Evolutionary conservation across 2,113 vertebrate species (phyloP).

Genomic region (Corythaixoides concolor): DNA sequence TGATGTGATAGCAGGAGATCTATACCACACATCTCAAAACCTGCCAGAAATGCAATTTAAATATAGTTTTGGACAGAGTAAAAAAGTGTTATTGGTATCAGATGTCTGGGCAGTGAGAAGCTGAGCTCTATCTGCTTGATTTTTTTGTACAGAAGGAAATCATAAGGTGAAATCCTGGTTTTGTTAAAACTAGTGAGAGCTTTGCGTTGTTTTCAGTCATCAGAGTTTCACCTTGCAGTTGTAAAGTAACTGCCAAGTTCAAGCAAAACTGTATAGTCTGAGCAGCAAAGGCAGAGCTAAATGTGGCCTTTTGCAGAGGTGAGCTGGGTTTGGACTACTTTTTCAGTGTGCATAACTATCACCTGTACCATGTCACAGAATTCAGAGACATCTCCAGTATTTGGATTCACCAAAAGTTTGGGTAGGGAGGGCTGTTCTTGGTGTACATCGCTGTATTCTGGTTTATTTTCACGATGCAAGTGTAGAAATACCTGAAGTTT

Average conservation of each 20-base stretch:
- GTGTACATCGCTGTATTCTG: neutral
- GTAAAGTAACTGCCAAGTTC: neutral
- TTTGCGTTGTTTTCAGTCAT: neutral
- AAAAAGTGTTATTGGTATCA: conserved; percentile 41
- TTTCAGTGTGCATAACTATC: neutral
- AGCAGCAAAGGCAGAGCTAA: neutral
- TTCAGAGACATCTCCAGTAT: neutral
- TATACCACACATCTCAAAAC: conserved; percentile 36
- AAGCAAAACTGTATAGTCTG: neutral
- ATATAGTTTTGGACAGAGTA: conserved; percentile 28
- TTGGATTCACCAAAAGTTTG: neutral
- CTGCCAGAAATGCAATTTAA: conserved; percentile 52
- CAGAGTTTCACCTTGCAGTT: conserved; percentile 9
- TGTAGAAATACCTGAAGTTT: neutral
- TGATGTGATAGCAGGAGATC: conserved; percentile 54
- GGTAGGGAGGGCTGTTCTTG: neutral
- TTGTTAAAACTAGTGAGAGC: neutral
- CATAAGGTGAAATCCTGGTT: conserved; percentile 47
- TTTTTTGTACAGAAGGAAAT: conserved; percentile 10
- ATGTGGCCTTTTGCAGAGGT: neutral
- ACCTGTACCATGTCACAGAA: neutral
- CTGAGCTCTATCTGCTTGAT: neutral
- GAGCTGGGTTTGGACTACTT: neutral
- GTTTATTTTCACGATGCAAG: neutral
- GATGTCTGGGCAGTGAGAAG: conserved; percentile 57